Conservation (phyloP, 2,113 vertebrate species). For the Australoheros scitulus region DNA sequence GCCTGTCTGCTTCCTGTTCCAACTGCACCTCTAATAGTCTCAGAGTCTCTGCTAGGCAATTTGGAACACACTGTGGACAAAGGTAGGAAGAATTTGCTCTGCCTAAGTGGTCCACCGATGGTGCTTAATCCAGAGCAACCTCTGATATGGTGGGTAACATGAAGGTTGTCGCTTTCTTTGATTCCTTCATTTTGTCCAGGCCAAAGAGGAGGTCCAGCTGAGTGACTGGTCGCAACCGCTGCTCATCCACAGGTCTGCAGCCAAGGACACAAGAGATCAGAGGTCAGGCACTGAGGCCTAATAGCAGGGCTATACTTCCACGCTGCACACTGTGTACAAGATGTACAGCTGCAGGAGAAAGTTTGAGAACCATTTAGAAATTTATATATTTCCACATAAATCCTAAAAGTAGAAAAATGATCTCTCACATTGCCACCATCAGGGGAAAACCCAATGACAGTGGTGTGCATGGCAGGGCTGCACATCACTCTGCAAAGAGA, state of each 20-base stretch:
- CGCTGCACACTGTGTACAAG: background rate
- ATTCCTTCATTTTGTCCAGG: constrained; percentile 84
- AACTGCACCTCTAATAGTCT: constrained; percentile 9
- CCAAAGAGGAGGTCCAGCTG: constrained; percentile 83
- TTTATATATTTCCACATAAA: background rate
- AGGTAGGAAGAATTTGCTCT: background rate
- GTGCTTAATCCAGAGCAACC: constrained; percentile 75
- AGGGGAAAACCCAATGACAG: background rate
- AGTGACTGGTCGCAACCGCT: constrained; percentile 77
- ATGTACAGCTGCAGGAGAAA: background rate
- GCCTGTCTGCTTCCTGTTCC: background rate
- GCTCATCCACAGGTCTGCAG: constrained; percentile 70
- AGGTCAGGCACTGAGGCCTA: background rate
- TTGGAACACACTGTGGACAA: background rate
- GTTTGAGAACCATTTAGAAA: no score
- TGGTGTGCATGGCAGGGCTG: background rate
- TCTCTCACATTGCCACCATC: background rate
- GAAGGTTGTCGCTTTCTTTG: constrained; percentile 70
- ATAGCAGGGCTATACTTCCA: background rate
- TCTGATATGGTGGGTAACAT: constrained; percentile 54
- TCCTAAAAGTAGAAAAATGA: constrained; percentile 1
- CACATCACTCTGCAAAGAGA: background rate
- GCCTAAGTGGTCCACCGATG: background rate
- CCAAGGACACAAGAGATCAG: constrained; percentile 11
- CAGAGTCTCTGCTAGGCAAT: background rate